Percentiles rank a stretch among this genome's conserved stretches.
phyloP scores from a whole-genome alignment of 1,140 invertebrate genomes.

The silkworm (Bombyx mori) region DNA sequence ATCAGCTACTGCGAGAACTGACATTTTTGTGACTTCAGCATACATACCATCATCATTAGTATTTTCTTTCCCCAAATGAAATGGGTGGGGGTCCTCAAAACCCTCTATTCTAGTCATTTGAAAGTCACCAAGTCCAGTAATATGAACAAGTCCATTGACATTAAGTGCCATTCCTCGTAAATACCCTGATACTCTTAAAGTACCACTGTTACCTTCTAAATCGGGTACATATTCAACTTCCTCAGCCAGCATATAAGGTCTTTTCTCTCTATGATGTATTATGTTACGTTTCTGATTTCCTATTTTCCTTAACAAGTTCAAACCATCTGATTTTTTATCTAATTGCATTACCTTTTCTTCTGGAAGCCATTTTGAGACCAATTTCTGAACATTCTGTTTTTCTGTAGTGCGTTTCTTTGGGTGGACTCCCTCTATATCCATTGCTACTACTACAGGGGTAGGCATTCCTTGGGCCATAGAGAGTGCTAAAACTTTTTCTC shows the following conservation, averaged over 20 bases:
- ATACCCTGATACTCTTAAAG: conserved; percentile 88
- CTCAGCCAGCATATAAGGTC: conserved; percentile 88
- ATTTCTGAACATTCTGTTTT: conserved; percentile 83
- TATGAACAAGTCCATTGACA: conserved; percentile 91
- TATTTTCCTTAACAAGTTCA: conserved; percentile 85
- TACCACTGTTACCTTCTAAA: conserved; percentile 74
- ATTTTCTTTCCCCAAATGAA: conserved; percentile 71
- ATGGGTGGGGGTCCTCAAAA: conserved; percentile 80
- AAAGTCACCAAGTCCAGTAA: conserved; percentile 93
- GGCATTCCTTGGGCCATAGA: conserved; percentile 88
- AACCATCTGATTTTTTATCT: conserved; percentile 82
- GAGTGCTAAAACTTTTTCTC: conserved; percentile 80
- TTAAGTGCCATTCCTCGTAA: conserved; percentile 84
- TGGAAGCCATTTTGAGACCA: conserved; percentile 84
- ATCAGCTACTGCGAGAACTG: conserved; percentile 78
- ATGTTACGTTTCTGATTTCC: conserved; percentile 85
- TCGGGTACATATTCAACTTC: conserved; percentile 78
- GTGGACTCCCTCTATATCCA: conserved; percentile 80
- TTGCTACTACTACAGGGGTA: conserved; percentile 82
- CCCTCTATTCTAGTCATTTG: conserved; percentile 89
- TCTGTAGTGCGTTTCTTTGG: conserved; percentile 81
- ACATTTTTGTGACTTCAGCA: conserved; percentile 46
- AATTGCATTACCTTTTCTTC: conserved; percentile 85
- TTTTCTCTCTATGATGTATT: conserved; percentile 81
- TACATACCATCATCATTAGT: conserved; percentile 47